A percentile compares a stretch with the other conserved stretches of the same genome.
Conservation (phyloP, 2,888 invertebrate species). For the Ferdinandea cuprea region DNA sequence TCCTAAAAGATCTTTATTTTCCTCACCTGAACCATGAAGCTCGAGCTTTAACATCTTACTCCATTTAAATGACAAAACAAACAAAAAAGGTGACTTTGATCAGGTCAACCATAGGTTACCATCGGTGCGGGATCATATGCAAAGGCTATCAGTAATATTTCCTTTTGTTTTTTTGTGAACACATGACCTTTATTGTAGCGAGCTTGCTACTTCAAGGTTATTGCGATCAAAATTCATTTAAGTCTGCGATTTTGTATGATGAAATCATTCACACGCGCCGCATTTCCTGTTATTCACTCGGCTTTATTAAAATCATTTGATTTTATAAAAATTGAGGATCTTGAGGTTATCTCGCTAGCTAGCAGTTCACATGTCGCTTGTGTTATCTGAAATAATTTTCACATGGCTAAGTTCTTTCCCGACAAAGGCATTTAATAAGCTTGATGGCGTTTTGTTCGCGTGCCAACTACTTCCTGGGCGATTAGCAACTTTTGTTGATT, state of each 20-base stretch:
- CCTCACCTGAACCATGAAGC: too few species aligned
- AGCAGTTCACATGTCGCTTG: constrained; percentile 13
- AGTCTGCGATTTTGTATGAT: constrained; percentile 8
- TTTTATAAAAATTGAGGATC: background rate
- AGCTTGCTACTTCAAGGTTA: constrained; percentile 1
- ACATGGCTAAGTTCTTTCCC: background rate
- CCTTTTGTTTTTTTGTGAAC: background rate
- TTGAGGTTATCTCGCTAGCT: constrained; percentile 2
- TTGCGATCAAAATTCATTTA: constrained; percentile 1
- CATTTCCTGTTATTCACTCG: constrained; percentile 13
- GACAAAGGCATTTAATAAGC: constrained; percentile 28
- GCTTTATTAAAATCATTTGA: background rate
- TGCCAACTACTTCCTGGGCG: constrained; percentile 29
- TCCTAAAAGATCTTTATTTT: too few species aligned
- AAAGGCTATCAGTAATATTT: too few species aligned
- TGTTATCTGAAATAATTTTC: constrained; percentile 25
- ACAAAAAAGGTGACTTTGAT: too few species aligned
- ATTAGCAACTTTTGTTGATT: background rate
- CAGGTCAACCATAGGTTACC: too few species aligned
- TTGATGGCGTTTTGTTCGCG: constrained; percentile 35
- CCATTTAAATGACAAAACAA: too few species aligned
- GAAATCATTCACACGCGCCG: constrained; percentile 13
- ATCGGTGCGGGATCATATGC: too few species aligned
- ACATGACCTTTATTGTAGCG: background rate
- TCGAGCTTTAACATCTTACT: too few species aligned